Conservation (phyloP, 2,797 vertebrate genomes). For the Carduelis carduelis region DNA sequence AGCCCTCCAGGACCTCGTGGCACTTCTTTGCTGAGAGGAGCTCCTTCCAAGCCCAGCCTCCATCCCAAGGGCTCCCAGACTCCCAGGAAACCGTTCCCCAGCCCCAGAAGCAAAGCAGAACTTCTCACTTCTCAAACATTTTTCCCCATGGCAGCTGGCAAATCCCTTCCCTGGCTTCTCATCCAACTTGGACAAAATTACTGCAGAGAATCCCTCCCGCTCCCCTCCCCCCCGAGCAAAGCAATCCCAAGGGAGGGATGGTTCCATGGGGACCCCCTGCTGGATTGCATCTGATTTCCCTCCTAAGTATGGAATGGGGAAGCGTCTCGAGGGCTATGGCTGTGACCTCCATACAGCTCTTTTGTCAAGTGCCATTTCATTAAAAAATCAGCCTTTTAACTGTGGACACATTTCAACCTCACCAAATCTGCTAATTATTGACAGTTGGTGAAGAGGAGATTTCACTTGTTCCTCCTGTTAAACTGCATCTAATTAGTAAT, state of each 20-base stretch:
- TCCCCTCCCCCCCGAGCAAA: background rate
- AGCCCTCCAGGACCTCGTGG: background rate
- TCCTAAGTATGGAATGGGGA: conserved; percentile 54
- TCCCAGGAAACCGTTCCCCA: background rate
- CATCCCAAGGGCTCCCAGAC: background rate
- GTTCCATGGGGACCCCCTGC: conserved; percentile 63
- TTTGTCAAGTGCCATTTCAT: conserved; percentile 57
- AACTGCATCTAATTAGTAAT: conserved; percentile 85
- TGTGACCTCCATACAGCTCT: conserved; percentile 33
- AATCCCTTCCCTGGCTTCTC: conserved; percentile 38
- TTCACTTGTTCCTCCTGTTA: conserved; percentile 86
- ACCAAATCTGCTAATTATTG: conserved; percentile 85
- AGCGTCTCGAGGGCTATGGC: conserved; percentile 37
- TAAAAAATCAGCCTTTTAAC: conserved; percentile 78
- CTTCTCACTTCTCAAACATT: conserved; percentile 39
- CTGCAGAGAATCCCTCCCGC: conserved; percentile 60
- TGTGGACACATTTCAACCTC: conserved; percentile 82
- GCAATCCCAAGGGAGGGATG: conserved; percentile 57
- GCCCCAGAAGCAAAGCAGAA: conserved; percentile 28
- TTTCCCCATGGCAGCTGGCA: conserved; percentile 52
- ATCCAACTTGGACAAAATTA: conserved; percentile 61
- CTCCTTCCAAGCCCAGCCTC: background rate
- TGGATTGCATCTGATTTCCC: conserved; percentile 66
- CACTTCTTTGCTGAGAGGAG: background rate
- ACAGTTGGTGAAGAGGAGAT: conserved; percentile 87